These are phyloP conservation scores for Martes martes DNA, from an alignment of 2,113 vertebrate genomes.

Conservation along the genomic window DNA sequence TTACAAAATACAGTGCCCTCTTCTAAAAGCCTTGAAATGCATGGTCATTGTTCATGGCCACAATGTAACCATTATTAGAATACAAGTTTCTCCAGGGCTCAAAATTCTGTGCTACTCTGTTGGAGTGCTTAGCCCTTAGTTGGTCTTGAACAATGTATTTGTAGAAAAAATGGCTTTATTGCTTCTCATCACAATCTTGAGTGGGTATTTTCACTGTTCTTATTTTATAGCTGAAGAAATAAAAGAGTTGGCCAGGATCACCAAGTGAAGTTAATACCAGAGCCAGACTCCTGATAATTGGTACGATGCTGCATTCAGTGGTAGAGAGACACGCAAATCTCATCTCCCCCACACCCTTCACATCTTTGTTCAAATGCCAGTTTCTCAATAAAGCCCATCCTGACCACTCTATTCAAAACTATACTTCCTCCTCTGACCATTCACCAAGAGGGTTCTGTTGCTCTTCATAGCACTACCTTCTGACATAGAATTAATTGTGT, in stretches of 20 bases:
- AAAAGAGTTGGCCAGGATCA: neutral
- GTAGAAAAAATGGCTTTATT: neutral
- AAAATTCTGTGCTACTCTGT: neutral
- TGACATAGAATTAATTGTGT: neutral
- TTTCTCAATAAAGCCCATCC: neutral
- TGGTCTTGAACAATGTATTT: neutral
- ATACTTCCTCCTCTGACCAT: neutral
- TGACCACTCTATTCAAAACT: neutral
- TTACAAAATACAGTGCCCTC: neutral
- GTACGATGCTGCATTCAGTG: neutral
- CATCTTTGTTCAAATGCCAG: neutral
- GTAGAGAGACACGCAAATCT: neutral
- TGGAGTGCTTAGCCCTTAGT: neutral
- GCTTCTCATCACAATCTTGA: neutral
- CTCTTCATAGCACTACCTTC: neutral
- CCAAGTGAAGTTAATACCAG: neutral
- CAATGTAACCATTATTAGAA: neutral
- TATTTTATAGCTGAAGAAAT: neutral
- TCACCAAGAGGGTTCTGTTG: neutral
- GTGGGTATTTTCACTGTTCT: neutral
- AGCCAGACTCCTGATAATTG: neutral
- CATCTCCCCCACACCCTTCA: neutral
- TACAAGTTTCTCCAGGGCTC: neutral
- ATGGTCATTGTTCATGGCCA: neutral
- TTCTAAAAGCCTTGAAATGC: neutral